These are phyloP conservation scores for Asarcornis scutulata DNA, from an alignment of 2,113 vertebrate species.

Conservation along the genomic window DNA sequence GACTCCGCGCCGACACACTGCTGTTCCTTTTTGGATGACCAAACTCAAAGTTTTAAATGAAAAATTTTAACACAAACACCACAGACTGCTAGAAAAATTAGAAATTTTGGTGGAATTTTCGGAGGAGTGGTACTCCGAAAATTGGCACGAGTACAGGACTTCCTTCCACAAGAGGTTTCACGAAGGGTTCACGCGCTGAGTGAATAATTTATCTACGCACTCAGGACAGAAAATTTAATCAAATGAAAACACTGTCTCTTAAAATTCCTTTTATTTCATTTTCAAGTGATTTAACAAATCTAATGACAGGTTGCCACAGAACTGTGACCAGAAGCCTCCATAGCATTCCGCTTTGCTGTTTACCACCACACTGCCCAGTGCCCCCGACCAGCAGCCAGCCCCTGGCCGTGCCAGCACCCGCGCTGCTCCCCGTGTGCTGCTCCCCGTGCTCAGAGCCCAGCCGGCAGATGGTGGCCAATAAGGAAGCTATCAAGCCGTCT, in stretches of 20 bases:
- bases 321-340: background rate
- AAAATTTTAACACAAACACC: background rate
- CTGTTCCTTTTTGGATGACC: background rate
- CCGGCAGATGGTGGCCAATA: conserved; percentile 50
- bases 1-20: background rate
- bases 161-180: background rate
- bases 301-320: background rate
- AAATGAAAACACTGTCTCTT: background rate
- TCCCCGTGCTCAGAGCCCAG: background rate
- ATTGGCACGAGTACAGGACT: background rate
- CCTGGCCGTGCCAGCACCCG: too few species aligned
- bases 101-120: background rate
- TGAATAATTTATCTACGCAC: background rate
- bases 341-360: too few species aligned
- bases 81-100: background rate
- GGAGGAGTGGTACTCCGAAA: background rate
- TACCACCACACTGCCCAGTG: background rate
- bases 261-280: background rate
- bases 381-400: background rate
- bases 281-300: background rate
- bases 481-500: background rate
- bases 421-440: too few species aligned
- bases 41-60: background rate
- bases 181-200: background rate
- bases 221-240: background rate